Evolutionary conservation across 2,113 vertebrate genomes (phyloP).

Genomic region (Suricata suricatta): DNA sequence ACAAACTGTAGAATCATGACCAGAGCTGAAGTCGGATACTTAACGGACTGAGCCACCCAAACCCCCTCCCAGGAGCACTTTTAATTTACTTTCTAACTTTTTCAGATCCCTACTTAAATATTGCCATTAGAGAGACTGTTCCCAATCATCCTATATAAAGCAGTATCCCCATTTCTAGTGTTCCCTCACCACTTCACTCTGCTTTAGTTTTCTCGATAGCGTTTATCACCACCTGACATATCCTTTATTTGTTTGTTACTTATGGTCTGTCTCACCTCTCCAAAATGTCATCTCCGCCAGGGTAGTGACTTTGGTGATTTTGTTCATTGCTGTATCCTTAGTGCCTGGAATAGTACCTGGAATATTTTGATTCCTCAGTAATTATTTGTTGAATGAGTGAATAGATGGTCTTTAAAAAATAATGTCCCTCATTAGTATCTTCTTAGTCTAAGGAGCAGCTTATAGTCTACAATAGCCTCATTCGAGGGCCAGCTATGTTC

Average conservation of each 20-base stretch:
- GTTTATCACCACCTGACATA: conserved; percentile 13
- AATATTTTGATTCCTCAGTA: background rate
- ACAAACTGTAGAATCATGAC: no score
- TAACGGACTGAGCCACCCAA: background rate
- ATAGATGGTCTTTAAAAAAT: background rate
- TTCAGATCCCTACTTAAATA: background rate
- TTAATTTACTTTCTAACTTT: background rate
- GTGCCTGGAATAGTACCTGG: background rate
- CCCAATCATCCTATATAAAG: background rate
- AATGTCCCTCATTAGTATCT: background rate
- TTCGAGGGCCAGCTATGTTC: background rate
- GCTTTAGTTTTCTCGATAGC: background rate
- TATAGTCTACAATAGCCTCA: background rate
- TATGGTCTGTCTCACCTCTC: background rate
- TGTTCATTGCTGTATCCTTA: background rate
- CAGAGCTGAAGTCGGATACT: no score
- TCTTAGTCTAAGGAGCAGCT: background rate
- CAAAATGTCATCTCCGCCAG: background rate
- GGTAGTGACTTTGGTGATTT: background rate
- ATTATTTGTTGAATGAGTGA: background rate
- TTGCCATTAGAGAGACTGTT: background rate
- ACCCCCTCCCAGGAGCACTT: background rate
- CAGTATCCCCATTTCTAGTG: background rate
- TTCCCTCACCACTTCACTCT: background rate
- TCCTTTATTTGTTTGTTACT: background rate